These are phyloP conservation scores for Helostoma temminkii DNA, from an alignment of 2,797 vertebrate species.

Conservation along the genomic window DNA sequence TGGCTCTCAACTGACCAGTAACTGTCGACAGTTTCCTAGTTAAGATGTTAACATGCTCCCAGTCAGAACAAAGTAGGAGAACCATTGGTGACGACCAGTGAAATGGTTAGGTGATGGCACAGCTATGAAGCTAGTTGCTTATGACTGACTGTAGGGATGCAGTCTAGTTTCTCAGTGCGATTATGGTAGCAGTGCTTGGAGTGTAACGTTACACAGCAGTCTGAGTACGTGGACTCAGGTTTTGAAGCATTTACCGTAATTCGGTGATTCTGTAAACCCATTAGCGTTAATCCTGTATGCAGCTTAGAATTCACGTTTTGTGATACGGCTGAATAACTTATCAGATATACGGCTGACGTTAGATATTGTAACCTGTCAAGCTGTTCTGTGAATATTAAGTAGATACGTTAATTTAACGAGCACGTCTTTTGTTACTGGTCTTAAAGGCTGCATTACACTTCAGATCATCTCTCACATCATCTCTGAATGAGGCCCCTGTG, in stretches of 20 bases:
- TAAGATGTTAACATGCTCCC: slow-evolving; percentile 15
- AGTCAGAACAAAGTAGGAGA: background rate
- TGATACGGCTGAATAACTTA: too few relatives aligned
- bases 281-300: background rate
- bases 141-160: background rate
- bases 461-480: too few relatives aligned
- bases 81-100: background rate
- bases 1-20: slow-evolving; percentile 31
- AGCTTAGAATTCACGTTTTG: background rate
- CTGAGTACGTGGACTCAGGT: background rate
- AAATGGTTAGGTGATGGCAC: background rate
- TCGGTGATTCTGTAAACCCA: background rate
- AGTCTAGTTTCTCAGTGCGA: background rate
- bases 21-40: slow-evolving; percentile 5
- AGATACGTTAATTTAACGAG: too few relatives aligned
- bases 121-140: background rate
- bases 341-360: too few relatives aligned
- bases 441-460: too few relatives aligned
- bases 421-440: too few relatives aligned
- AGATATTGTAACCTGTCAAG: too few relatives aligned
- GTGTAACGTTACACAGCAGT: background rate
- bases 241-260: background rate
- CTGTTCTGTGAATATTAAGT: too few relatives aligned
- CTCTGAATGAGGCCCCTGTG: background rate
- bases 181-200: too few relatives aligned